phyloP scores from a whole-genome alignment of 2,797 vertebrate species.

The Gouania willdenowi region DNA sequence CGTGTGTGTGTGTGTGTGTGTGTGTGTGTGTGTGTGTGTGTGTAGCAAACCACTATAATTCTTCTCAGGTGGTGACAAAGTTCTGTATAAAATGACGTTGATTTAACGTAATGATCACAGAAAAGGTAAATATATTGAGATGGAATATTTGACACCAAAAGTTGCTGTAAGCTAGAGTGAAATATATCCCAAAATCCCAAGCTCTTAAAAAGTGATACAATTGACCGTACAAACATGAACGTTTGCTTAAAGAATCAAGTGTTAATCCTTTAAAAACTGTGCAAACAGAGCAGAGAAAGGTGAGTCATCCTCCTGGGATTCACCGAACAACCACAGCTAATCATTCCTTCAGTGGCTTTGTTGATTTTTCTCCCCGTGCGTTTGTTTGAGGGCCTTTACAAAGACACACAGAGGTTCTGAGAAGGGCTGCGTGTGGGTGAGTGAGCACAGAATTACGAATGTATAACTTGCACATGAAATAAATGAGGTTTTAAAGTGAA shows the following conservation, averaged over 20 bases:
- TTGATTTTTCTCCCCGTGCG: conserved; percentile 79
- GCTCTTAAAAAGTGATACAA: conserved; percentile 66
- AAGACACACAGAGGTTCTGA: conserved; percentile 21
- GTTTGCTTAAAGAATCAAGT: conserved; percentile 85
- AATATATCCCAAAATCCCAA: conserved; percentile 10
- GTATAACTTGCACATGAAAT: conserved; percentile 47
- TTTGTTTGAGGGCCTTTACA: conserved; percentile 82
- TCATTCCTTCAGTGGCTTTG: conserved; percentile 77
- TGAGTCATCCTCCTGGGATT: conserved; percentile 38
- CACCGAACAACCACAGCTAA: conserved; percentile 73
- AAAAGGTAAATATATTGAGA: conserved; percentile 59
- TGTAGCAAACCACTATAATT: no score
- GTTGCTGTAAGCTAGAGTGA: neutral
- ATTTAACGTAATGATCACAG: conserved; percentile 68
- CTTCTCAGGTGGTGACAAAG: no score
- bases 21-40: no score
- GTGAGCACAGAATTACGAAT: conserved; percentile 54
- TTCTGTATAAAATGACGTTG: no score
- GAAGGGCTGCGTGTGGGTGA: conserved; percentile 20
- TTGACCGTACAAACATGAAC: conserved; percentile 87
- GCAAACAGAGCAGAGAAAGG: conserved; percentile 25
- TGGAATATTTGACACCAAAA: no score
- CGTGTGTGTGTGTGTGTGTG: no score
- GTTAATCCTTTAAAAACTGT: conserved; percentile 31
- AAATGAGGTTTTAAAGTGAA: conserved; percentile 21